Evolutionary conservation across 2,113 vertebrate species (phyloP).

Genomic region (Ictalurus furcatus): DNA sequence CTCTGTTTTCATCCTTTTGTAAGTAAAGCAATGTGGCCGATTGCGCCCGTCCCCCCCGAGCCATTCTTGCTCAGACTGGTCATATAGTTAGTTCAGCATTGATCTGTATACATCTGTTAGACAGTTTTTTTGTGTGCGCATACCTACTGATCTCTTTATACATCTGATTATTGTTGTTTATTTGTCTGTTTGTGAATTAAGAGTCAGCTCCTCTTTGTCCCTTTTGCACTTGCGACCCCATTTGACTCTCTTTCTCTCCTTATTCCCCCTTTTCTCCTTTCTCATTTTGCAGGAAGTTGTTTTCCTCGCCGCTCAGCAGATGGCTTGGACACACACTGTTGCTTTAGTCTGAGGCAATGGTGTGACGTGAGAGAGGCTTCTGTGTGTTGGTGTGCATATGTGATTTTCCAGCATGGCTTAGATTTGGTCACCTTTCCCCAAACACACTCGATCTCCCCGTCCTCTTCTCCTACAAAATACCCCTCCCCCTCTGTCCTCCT

Average conservation of each 20-base stretch:
- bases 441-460: not conserved
- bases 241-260: conserved; percentile 16
- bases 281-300: conserved; percentile 53
- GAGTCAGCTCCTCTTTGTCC: not conserved
- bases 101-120: conserved; percentile 4
- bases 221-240: not conserved
- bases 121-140: not conserved
- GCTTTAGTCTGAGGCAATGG: conserved; percentile 54
- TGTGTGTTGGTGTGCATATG: conserved; percentile 32
- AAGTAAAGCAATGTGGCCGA: conserved; percentile 36
- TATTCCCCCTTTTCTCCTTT: conserved; percentile 12
- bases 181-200: not conserved
- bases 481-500: conserved; percentile 42
- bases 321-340: conserved; percentile 69
- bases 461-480: conserved; percentile 26
- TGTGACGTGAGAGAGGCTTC: conserved; percentile 31
- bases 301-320: conserved; percentile 61
- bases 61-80: not conserved
- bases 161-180: conserved; percentile 2
- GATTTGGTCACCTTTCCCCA: conserved; percentile 40
- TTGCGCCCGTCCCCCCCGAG: conserved; percentile 15
- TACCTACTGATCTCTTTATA: conserved; percentile 29
- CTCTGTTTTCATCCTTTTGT: conserved; percentile 36
- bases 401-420: conserved; percentile 52
- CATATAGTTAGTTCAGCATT: not conserved